A percentile compares a stretch with the other conserved stretches of the same genome.
These are phyloP conservation scores for Drosophila affinis DNA, from an alignment of 2,888 invertebrate genomes.

Conservation along the genomic window DNA sequence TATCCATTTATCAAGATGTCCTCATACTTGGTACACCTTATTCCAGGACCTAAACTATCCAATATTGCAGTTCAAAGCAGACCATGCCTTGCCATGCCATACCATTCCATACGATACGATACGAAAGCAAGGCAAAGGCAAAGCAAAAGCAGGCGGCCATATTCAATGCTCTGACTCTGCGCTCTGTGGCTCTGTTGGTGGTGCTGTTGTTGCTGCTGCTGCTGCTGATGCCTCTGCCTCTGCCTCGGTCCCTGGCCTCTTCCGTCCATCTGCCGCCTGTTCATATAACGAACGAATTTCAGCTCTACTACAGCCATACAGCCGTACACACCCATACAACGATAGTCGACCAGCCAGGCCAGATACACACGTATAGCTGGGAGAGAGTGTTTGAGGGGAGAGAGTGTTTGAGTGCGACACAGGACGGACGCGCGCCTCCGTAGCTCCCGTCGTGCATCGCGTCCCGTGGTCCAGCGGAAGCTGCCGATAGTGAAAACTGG, in stretches of 20 bases:
- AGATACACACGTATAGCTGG: conserved; percentile 54
- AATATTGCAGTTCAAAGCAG: conserved; percentile 40
- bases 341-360: conserved; percentile 41
- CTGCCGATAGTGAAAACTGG: no score
- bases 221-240: conserved; percentile 9
- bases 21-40: conserved; percentile 4
- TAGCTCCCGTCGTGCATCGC: no score
- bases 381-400: no score
- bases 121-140: conserved; percentile 47
- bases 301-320: conserved; percentile 16
- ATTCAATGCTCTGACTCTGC: conserved; percentile 63
- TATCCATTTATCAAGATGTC: not conserved
- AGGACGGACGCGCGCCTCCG: no score
- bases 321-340: conserved; percentile 33
- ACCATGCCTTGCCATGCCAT: conserved; percentile 45
- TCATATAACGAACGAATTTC: conserved; percentile 74
- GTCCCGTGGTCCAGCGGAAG: no score
- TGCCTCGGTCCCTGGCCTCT: conserved; percentile 11
- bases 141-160: conserved; percentile 58
- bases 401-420: no score
- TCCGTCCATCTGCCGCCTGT: conserved; percentile 47
- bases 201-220: conserved; percentile 41
- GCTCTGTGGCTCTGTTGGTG: conserved; percentile 52
- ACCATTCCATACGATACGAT: conserved; percentile 39
- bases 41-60: conserved; percentile 19